Evolutionary conservation across 2,888 invertebrate genomes (phyloP), one percentile per base, ranked within the genome.

Genomic region (Fragum fragum): DNA sequence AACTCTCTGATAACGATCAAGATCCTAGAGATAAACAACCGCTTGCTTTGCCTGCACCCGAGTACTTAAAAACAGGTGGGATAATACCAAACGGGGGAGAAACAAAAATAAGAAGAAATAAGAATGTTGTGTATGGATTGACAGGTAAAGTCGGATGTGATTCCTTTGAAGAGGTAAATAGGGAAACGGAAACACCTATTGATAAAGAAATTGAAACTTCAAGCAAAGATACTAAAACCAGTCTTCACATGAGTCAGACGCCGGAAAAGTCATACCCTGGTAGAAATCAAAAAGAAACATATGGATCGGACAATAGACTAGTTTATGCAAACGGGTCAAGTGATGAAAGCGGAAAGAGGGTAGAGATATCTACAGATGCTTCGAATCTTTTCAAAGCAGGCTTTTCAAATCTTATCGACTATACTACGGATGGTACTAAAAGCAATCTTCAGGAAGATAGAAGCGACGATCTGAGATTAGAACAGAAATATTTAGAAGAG

Each of bases 41-140:
- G 23, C 57, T 57, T 57, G 57, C 57, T 57, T 26, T 57, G 7
- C 57, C 57, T 26, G 26, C 57, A 57, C 57, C 26, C 9, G 9
- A 57, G 26, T 11, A 7, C 23, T 11, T 57, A n/a, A 7, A n/a
- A 21, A 21, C 53, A n/a, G 18, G 18, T 6, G 53, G 18, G 53
- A 18, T 53, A n/a, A n/a, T n/a, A n/a, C n/a, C 52, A 3, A 14
- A n/a, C 21, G 28, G 57, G 11, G 14, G 23, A 18, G 23, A 57
- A 14, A 57, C 7, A 5, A 57, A 57, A 26, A 57, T 6, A 57
- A 26, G 2, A 7, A 57, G n/a, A 23, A 57, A 57, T 23, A 57
- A 57, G 14, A 57, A 57, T n/a, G 23, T 14, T 1, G 47, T 3
- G 2, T 47, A 16, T 47, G 47, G 47, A n/a, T n/a, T 14, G 5